Evolutionary conservation across 2,797 vertebrate species (phyloP), one percentile per base, ranked within the genome.

Genomic region (Muraenolepis orangiensis): DNA sequence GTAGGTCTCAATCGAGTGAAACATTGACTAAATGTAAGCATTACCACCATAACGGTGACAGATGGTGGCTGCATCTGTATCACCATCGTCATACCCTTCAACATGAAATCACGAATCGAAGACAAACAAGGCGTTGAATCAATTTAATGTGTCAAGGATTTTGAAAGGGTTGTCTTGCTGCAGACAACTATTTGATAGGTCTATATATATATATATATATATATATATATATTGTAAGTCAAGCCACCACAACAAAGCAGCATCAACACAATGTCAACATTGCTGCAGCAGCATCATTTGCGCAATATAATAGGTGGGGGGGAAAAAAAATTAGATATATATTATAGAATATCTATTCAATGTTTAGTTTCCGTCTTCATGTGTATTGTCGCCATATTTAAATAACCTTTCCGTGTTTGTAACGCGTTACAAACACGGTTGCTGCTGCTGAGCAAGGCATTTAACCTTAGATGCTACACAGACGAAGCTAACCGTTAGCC

Each of bases 351-450:
- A 57, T 57, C 20, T 57, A 57, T 23, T 57, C 6, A n/a, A 23
- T 57, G 8, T 64, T 64, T 64, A 0, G 10, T 38, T 2, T n/a
- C 8, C 31, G 13, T 32, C 42, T 69, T 7, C 0, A 3, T 18
- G 32, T 26, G 30, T 3, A 84, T 46, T 73, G 75, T 76, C 73
- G 28, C 38, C 34, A 6, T 42, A 23, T 86, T 85, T 82, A 83
- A 89, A 88, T 64, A 11, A 26, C 57, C 23, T 23, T 28, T 76
- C 86, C 78, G 79, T 70, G 74, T 81, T 74, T 38, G n/a, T n/a
- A n/a, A 68, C 82, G 67, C 79, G 74, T 87, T 82, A 86, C 87
- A 90, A 90, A 91, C 83, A 88, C 85, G 85, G 86, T 88, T 87
- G 80, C 86, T 77, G 86, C 88, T 87, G 80, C 86, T 77, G 79